Percentiles rank a stretch among this genome's conserved stretches.
phyloP scores from a whole-genome alignment of 2,888 invertebrate species.

The Ophion ventricosus region DNA sequence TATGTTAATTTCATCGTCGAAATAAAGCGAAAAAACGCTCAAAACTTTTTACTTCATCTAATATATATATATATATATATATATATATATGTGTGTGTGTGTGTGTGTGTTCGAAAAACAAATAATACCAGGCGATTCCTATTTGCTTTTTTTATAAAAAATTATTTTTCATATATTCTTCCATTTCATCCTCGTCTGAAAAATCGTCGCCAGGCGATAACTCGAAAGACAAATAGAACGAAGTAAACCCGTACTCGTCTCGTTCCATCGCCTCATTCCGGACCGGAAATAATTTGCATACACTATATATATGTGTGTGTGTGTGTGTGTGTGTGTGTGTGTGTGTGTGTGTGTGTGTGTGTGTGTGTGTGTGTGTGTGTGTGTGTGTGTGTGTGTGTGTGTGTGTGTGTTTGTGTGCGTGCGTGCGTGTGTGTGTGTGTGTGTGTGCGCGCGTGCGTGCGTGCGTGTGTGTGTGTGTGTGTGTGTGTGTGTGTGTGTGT shows the following conservation, averaged over 20 bases:
- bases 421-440: background rate
- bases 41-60: too few species aligned
- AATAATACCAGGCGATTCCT: too few species aligned
- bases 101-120: too few species aligned
- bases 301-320: background rate
- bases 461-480: background rate
- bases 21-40: too few species aligned
- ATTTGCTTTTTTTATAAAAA: too few species aligned
- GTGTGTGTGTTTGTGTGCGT: background rate
- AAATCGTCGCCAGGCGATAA: constrained; percentile 48
- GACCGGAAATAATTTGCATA: constrained; percentile 58
- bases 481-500: background rate
- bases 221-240: constrained; percentile 49
- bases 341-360: background rate
- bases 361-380: too few species aligned
- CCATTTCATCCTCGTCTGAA: constrained; percentile 13
- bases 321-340: background rate
- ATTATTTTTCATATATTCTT: background rate
- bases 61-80: too few species aligned
- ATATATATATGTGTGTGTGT: too few species aligned
- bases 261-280: constrained; percentile 15
- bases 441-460: too few species aligned
- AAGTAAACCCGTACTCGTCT: constrained; percentile 46
- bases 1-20: too few species aligned
- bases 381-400: background rate